A percentile compares a stretch with the other conserved stretches of the same genome.
Evolutionary conservation across 2,113 vertebrate genomes (phyloP).

Genomic region (Stigmatopora nigra): DNA sequence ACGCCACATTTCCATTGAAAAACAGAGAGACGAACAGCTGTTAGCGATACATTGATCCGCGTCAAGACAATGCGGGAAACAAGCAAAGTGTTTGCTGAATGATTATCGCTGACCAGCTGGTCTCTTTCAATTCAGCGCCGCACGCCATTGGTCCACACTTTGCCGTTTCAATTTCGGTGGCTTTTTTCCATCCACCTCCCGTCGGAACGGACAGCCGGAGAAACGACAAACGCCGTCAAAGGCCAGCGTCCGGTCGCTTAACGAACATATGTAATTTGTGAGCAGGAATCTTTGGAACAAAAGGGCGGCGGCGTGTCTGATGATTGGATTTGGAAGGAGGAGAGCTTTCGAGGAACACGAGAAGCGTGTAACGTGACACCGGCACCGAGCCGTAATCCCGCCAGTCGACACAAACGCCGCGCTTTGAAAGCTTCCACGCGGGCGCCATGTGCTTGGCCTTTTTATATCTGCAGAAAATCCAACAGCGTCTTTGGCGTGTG

Average conservation of each 20-base stretch:
- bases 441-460: conserved; percentile 52
- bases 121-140: conserved; percentile 14
- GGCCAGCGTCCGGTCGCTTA: neutral
- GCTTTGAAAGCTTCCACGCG: conserved; percentile 54
- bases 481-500: conserved; percentile 11
- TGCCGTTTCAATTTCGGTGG: conserved; percentile 5
- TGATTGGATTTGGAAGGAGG: conserved; percentile 37
- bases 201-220: neutral
- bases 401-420: conserved; percentile 55
- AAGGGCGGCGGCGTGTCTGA: conserved; percentile 8
- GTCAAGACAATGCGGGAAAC: conserved; percentile 23
- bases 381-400: conserved; percentile 54
- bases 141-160: conserved; percentile 15
- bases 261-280: neutral
- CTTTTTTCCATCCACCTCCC: conserved; percentile 1
- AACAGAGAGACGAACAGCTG: conserved; percentile 1
- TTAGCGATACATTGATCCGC: conserved; percentile 9
- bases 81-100: conserved; percentile 31
- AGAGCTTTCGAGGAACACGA: conserved; percentile 34
- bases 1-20: no score
- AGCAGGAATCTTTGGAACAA: conserved; percentile 5
- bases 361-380: conserved; percentile 56
- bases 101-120: conserved; percentile 28
- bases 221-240: neutral
- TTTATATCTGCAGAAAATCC: conserved; percentile 41